phyloP scores from a whole-genome alignment of 2,888 invertebrate genomes.

The Pristionchus japonicus region DNA sequence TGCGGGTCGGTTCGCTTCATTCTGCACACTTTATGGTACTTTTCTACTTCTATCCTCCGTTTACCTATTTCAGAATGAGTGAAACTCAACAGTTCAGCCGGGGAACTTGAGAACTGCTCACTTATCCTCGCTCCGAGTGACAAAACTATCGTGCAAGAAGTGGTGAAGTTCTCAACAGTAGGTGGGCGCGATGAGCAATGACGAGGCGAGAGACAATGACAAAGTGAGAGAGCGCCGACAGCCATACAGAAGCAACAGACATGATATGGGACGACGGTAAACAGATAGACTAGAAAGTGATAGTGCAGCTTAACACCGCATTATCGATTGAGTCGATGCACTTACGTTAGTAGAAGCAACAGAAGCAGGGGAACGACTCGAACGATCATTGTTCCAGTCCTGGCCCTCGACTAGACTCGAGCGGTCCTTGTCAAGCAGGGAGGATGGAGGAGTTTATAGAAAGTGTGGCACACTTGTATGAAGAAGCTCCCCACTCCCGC shows the following conservation, averaged over 20 bases:
- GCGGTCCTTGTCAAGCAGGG: not conserved
- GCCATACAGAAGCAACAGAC: not conserved
- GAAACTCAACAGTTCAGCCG: no score
- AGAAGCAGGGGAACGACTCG: not conserved
- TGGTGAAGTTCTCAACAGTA: not conserved
- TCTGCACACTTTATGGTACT: no score
- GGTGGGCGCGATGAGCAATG: not conserved
- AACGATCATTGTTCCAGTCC: not conserved
- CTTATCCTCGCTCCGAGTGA: no score
- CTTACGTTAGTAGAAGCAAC: not conserved
- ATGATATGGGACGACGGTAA: not conserved
- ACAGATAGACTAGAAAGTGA: conserved; percentile 26
- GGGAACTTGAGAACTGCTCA: no score
- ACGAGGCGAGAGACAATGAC: not conserved
- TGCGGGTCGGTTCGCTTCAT: no score
- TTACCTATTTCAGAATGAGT: no score
- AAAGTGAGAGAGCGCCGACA: not conserved
- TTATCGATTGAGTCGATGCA: not conserved
- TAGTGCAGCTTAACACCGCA: conserved; percentile 17
- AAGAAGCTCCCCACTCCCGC: not conserved
- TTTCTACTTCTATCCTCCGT: no score
- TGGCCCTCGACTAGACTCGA: not conserved
- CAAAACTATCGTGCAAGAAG: no score
- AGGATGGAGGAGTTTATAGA: conserved; percentile 4
- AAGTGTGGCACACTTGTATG: conserved; percentile 35